These are phyloP conservation scores for Priocnemis perturbator DNA, from an alignment of 2,888 invertebrate species.

Conservation along the genomic window DNA sequence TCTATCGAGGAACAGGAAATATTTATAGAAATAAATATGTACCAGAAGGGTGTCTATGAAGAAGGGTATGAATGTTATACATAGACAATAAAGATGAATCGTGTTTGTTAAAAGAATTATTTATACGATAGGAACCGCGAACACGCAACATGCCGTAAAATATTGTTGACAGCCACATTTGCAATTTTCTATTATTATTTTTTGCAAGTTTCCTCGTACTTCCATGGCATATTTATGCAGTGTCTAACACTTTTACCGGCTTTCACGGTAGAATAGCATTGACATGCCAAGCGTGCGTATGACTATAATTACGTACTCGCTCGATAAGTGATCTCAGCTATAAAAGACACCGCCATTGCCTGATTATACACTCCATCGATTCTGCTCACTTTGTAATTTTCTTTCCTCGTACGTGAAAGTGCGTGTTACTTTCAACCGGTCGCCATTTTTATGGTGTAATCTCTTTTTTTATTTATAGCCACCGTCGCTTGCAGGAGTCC, in stretches of 20 bases:
- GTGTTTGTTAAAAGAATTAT: no score
- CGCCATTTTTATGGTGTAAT: slow-evolving; percentile 38
- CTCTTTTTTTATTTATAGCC: slow-evolving; percentile 21
- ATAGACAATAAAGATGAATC: no score
- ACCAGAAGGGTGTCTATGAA: no score
- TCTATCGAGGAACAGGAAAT: no score
- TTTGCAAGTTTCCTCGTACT: no score
- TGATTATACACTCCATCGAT: slow-evolving; percentile 54
- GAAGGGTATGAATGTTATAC: no score
- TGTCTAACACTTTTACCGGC: slow-evolving; percentile 34
- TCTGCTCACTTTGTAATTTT: slow-evolving; percentile 53
- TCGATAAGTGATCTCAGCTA: slow-evolving; percentile 56
- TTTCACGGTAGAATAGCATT: slow-evolving; percentile 47
- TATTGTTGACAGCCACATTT: no score
- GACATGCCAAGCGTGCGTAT: slow-evolving; percentile 38
- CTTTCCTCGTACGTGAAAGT: slow-evolving; percentile 16
- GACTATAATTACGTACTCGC: slow-evolving; percentile 51
- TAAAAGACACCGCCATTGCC: slow-evolving; percentile 41
- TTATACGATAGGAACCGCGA: no score
- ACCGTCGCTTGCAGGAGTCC: not conserved
- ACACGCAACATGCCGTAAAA: no score
- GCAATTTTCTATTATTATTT: no score
- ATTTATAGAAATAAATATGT: no score
- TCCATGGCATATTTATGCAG: no score
- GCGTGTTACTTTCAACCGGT: slow-evolving; percentile 44